Conservation (phyloP, 2,888 invertebrate species). For the Agrenia bidenticulata region DNA sequence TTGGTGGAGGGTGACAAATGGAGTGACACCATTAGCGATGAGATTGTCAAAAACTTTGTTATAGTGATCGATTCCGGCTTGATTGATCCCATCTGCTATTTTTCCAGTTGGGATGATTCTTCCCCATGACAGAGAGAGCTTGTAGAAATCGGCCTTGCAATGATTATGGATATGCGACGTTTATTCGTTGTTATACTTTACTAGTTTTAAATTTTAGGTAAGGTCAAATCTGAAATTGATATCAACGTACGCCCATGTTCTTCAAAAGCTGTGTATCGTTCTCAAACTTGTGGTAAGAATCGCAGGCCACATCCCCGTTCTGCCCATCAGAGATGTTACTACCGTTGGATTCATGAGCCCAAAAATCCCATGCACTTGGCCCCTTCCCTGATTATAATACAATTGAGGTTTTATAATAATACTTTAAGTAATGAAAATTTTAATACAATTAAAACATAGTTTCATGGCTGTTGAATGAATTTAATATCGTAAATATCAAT, state of each 20-base stretch:
- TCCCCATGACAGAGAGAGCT: constrained; percentile 59
- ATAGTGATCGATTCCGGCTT: constrained; percentile 73
- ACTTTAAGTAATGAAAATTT: too few species aligned
- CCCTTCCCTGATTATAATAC: constrained; percentile 54
- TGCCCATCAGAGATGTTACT: constrained; percentile 54
- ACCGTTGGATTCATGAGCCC: constrained; percentile 54
- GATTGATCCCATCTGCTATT: constrained; percentile 59
- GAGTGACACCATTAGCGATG: constrained; percentile 62
- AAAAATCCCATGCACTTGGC: constrained; percentile 57
- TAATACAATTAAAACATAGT: too few species aligned
- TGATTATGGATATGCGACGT: too few species aligned
- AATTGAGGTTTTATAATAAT: too few species aligned
- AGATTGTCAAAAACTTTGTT: constrained; percentile 72
- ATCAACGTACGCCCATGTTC: not conserved
- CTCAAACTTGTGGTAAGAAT: constrained; percentile 12
- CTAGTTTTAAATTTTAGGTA: too few species aligned
- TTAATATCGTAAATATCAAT: too few species aligned
- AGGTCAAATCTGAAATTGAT: too few species aligned
- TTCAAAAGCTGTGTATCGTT: not conserved
- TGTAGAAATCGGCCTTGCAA: constrained; percentile 41
- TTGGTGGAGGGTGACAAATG: constrained; percentile 58
- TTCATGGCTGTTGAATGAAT: too few species aligned
- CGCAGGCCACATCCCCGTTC: constrained; percentile 54
- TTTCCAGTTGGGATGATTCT: constrained; percentile 57
- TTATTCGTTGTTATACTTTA: too few species aligned